Evolutionary conservation across 2,888 invertebrate genomes (phyloP).

Genomic region (Erebia epiphron): DNA sequence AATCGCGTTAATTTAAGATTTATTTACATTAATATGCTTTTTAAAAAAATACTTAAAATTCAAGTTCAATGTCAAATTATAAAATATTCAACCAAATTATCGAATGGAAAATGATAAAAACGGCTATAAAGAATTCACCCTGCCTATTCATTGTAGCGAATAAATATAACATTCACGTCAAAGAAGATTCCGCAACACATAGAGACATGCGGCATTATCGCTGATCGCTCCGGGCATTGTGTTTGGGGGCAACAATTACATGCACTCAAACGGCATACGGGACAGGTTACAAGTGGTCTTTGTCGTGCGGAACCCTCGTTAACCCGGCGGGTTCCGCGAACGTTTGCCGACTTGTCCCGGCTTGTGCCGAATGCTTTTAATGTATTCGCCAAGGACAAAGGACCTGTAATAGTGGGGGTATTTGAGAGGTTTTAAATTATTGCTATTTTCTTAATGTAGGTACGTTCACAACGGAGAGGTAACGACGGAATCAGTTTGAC

Average conservation of each 20-base stretch:
- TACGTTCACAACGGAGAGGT: neutral
- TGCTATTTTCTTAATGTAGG: neutral
- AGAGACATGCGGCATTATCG: neutral
- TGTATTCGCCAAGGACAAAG: conserved; percentile 14
- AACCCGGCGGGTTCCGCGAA: conserved; percentile 7
- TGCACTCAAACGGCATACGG: conserved; percentile 40
- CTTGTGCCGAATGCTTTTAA: conserved; percentile 21
- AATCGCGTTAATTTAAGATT: no score
- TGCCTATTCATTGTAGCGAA: conserved; percentile 2
- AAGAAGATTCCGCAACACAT: neutral
- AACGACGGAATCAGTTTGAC: neutral
- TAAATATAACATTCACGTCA: neutral
- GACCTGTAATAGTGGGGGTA: conserved; percentile 17
- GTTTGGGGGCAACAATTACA: conserved; percentile 30
- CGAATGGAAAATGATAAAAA: no score
- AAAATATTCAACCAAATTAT: neutral
- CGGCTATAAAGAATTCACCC: no score
- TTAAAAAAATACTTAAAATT: no score
- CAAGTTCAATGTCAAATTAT: no score
- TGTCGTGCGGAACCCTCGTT: conserved; percentile 37
- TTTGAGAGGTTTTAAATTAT: conserved; percentile 27
- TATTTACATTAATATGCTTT: no score
- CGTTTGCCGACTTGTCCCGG: conserved; percentile 19
- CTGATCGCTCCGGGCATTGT: neutral
- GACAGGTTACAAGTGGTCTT: conserved; percentile 36